phyloP scores from a whole-genome alignment of 2,888 invertebrate genomes.

The Xylocampa areola region DNA sequence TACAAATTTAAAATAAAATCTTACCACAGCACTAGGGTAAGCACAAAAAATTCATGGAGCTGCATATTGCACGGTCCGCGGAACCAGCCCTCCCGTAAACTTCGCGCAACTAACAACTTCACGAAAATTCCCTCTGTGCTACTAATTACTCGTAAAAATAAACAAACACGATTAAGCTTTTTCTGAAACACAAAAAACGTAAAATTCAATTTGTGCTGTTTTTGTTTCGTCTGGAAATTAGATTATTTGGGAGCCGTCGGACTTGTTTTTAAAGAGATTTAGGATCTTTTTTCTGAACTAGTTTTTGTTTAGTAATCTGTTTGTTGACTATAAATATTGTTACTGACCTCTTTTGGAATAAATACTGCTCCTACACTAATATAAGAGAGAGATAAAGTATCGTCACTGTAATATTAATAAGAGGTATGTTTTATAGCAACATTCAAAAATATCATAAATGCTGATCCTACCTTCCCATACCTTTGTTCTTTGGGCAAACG shows the following conservation, averaged over 20 bases:
- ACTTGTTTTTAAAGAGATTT: slow-evolving; percentile 31
- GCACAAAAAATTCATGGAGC: slow-evolving; percentile 25
- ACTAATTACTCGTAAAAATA: slow-evolving; percentile 65
- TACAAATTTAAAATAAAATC: neutral
- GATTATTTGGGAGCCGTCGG: slow-evolving; percentile 55
- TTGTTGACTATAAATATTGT: slow-evolving; percentile 2
- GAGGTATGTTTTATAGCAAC: too few species aligned
- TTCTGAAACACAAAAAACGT: slow-evolving; percentile 53
- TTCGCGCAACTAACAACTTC: slow-evolving; percentile 36
- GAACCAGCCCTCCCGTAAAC: slow-evolving; percentile 29
- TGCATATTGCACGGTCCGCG: slow-evolving; percentile 26
- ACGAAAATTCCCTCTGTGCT: slow-evolving; percentile 49
- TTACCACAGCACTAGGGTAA: neutral
- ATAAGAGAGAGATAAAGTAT: too few species aligned
- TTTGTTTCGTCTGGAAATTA: slow-evolving; percentile 57
- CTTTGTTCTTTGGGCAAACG: too few species aligned
- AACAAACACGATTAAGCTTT: slow-evolving; percentile 59
- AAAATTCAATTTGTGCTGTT: slow-evolving; percentile 59
- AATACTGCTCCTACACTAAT: neutral
- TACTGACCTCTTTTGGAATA: slow-evolving; percentile 10
- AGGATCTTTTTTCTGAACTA: slow-evolving; percentile 6
- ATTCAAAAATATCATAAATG: too few species aligned
- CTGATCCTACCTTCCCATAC: too few species aligned
- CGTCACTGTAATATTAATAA: too few species aligned
- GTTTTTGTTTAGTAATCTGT: slow-evolving; percentile 17